phyloP scores from a whole-genome alignment of 2,113 vertebrate genomes.

The Spea multiplicata region DNA sequence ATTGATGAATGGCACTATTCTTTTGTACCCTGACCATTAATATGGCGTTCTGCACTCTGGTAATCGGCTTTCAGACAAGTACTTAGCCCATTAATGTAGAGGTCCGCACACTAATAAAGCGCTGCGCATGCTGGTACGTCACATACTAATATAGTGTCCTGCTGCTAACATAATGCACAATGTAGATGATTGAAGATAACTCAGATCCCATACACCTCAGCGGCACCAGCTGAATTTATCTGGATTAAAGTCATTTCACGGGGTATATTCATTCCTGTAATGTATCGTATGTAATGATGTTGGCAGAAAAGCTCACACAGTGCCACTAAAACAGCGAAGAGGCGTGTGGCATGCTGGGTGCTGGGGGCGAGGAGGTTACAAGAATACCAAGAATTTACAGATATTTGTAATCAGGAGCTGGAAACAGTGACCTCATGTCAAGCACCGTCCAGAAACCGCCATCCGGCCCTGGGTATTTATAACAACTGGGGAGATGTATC shows the following conservation, averaged over 20 bases:
- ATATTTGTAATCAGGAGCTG: constrained; percentile 40
- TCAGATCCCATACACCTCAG: background rate
- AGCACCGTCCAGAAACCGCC: constrained; percentile 3
- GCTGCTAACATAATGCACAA: no score
- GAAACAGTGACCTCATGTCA: constrained; percentile 42
- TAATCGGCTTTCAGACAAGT: no score
- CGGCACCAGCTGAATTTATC: background rate
- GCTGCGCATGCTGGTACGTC: no score
- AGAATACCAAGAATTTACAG: constrained; percentile 27
- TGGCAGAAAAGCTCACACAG: background rate
- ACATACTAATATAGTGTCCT: no score
- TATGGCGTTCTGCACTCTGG: no score
- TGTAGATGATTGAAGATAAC: no score
- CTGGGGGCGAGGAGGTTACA: background rate
- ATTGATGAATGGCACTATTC: no score
- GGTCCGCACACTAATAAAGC: no score
- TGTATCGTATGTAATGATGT: background rate
- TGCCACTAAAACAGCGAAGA: background rate
- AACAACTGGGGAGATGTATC: background rate
- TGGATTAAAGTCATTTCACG: background rate
- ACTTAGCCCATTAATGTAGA: no score
- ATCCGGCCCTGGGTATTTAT: constrained; percentile 25
- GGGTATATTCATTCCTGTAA: background rate
- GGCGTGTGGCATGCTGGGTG: background rate
- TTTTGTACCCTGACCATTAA: no score